A percentile compares a stretch with the other conserved stretches of the same genome.
Evolutionary conservation across 1,140 invertebrate species (phyloP).

Genomic region (Drosophila ohnishii): DNA sequence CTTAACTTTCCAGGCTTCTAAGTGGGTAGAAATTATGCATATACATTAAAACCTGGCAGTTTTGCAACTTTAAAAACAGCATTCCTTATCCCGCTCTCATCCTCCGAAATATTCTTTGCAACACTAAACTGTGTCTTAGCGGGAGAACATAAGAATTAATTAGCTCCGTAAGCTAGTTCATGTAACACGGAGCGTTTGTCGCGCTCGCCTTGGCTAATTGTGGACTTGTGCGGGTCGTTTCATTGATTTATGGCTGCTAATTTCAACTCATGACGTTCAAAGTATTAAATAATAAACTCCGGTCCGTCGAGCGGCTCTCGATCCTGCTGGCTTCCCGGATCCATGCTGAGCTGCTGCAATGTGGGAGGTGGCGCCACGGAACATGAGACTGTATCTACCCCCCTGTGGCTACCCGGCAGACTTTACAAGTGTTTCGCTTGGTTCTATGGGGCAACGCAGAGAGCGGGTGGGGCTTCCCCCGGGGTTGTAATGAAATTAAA

Average conservation of each 20-base stretch:
- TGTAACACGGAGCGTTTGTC: constrained; percentile 59
- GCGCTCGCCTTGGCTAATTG: constrained; percentile 57
- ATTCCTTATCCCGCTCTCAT: not conserved
- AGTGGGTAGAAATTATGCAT: not conserved
- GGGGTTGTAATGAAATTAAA: constrained; percentile 73
- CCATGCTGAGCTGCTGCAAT: constrained; percentile 52
- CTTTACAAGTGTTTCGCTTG: constrained; percentile 77
- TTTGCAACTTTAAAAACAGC: constrained; percentile 9
- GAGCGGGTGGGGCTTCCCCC: constrained; percentile 22
- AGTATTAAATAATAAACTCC: constrained; percentile 80
- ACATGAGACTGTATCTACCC: constrained; percentile 53
- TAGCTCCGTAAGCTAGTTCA: constrained; percentile 53
- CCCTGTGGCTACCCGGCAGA: constrained; percentile 28
- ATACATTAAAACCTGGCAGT: not conserved
- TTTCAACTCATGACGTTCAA: constrained; percentile 75
- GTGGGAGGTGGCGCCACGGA: constrained; percentile 56
- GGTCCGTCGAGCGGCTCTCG: constrained; percentile 49
- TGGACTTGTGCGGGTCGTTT: constrained; percentile 76
- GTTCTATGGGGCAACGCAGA: constrained; percentile 64
- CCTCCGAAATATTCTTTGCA: not conserved
- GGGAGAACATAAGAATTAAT: constrained; percentile 62
- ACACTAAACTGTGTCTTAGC: constrained; percentile 9
- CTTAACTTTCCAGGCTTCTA: not conserved
- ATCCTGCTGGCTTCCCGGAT: constrained; percentile 28
- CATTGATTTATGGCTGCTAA: constrained; percentile 79